phyloP scores from a whole-genome alignment of 2,113 vertebrate species.

The Gallinago jamesoni region DNA sequence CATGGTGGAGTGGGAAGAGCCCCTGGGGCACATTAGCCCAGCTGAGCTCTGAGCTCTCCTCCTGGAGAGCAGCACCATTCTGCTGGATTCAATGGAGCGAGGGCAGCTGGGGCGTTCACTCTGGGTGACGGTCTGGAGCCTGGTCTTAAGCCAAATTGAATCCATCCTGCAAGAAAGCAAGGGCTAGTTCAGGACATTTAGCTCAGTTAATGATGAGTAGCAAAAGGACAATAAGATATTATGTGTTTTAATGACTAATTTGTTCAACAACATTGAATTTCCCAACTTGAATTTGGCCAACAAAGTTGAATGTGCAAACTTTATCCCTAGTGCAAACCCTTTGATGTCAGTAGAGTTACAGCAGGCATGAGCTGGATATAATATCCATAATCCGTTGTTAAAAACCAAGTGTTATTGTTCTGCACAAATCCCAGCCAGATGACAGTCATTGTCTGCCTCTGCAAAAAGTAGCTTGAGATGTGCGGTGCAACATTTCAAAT shows the following conservation, averaged over 20 bases:
- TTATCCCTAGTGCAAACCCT: slow-evolving; percentile 30
- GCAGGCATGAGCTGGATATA: slow-evolving; percentile 57
- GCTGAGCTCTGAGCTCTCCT: neutral
- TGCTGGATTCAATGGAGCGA: neutral
- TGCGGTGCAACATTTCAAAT: slow-evolving; percentile 40
- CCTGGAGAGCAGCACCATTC: neutral
- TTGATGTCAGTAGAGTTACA: slow-evolving; percentile 59
- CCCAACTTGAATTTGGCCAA: slow-evolving; percentile 49
- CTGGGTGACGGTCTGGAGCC: neutral
- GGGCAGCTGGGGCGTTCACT: neutral
- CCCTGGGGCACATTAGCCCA: neutral
- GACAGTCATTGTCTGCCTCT: slow-evolving; percentile 63
- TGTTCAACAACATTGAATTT: slow-evolving; percentile 53
- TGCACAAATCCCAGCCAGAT: slow-evolving; percentile 62
- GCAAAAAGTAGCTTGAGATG: slow-evolving; percentile 45
- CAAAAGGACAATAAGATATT: slow-evolving; percentile 58
- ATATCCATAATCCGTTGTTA: slow-evolving; percentile 49
- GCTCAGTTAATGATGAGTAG: slow-evolving; percentile 47
- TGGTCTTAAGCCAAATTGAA: slow-evolving; percentile 9
- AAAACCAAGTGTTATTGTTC: slow-evolving; percentile 63
- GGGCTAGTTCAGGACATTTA: slow-evolving; percentile 53
- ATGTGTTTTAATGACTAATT: slow-evolving; percentile 46
- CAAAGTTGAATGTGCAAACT: slow-evolving; percentile 42
- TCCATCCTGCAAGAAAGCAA: slow-evolving; percentile 41
- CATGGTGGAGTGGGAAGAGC: neutral